These are phyloP conservation scores for Pteronotus mesoamericanus DNA, from an alignment of 2,797 vertebrate genomes.

Conservation along the genomic window DNA sequence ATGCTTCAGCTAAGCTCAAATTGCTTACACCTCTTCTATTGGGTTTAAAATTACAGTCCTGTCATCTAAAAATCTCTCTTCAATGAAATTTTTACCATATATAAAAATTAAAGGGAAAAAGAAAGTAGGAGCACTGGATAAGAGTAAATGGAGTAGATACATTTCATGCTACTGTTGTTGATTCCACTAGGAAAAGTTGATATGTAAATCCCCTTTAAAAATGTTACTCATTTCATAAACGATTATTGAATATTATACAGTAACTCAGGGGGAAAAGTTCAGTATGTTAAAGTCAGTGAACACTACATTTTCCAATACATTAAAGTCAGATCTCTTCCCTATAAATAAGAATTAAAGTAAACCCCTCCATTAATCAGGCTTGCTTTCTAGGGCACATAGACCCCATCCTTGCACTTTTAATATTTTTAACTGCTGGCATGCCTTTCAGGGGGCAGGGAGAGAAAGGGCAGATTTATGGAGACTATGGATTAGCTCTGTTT, in stretches of 20 bases:
- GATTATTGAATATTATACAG: conserved; percentile 70
- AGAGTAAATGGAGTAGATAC: conserved; percentile 85
- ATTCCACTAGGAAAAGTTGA: conserved; percentile 81
- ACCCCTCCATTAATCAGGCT: not conserved
- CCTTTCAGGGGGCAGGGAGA: not conserved
- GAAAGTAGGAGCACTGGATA: conserved; percentile 84
- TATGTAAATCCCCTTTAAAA: conserved; percentile 83
- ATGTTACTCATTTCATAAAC: conserved; percentile 73
- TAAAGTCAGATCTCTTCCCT: not conserved
- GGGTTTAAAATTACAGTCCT: conserved; percentile 98
- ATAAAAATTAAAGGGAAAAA: conserved; percentile 95
- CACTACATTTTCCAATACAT: conserved; percentile 51
- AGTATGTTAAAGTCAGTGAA: conserved; percentile 61
- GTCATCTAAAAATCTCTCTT: conserved; percentile 94
- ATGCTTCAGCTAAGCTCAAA: conserved; percentile 92
- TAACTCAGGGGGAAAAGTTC: conserved; percentile 60
- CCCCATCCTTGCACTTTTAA: not conserved
- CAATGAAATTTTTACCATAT: conserved; percentile 98
- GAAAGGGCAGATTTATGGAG: conserved; percentile 1
- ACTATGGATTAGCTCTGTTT: conserved; percentile 35
- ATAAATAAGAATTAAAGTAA: conserved; percentile 16
- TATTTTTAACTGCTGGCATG: conserved; percentile 43
- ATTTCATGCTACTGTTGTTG: conserved; percentile 82
- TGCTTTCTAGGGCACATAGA: not conserved
- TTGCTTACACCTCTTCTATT: conserved; percentile 94